Evolutionary conservation across 2,797 vertebrate genomes (phyloP).

Genomic region (Taenioides sp.): DNA sequence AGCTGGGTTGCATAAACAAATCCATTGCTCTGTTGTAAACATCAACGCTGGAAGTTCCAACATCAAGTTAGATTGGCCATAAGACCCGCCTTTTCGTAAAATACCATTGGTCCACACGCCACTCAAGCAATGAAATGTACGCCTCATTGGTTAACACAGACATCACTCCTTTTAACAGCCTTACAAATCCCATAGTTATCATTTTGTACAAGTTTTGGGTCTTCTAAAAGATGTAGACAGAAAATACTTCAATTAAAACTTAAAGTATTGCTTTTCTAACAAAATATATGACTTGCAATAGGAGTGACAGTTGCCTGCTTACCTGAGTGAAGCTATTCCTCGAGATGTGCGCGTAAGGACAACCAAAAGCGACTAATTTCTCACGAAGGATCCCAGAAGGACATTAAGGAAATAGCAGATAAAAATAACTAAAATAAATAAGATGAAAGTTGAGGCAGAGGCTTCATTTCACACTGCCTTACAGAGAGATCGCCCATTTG

Average conservation of each 20-base stretch:
- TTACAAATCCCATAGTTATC: constrained; percentile 37
- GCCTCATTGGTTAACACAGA: constrained; percentile 38
- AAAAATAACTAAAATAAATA: constrained; percentile 3
- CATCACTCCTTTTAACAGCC: constrained; percentile 27
- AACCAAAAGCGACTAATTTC: constrained; percentile 30
- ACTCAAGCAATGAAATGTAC: neutral
- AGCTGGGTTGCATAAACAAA: constrained; percentile 58
- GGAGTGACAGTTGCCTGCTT: constrained; percentile 17
- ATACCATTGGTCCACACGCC: constrained; percentile 32
- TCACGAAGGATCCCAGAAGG: neutral
- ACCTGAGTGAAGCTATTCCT: constrained; percentile 74
- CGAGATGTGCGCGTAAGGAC: constrained; percentile 66
- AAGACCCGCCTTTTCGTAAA: constrained; percentile 52
- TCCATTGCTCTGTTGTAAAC: constrained; percentile 51
- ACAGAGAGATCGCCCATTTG: constrained; percentile 38
- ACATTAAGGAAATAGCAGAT: constrained; percentile 39
- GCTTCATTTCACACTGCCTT: constrained; percentile 14
- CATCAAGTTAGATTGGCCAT: constrained; percentile 55
- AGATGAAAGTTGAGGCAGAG: constrained; percentile 12
- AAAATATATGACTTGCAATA: neutral
- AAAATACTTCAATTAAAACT: neutral
- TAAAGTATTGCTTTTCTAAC: neutral
- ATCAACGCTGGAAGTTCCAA: constrained; percentile 56
- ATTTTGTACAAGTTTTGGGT: constrained; percentile 45
- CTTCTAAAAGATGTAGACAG: neutral